phyloP scores from a whole-genome alignment of 37 sponge, comb jelly and placozoan genomes.

The Hormiphora californensis region DNA sequence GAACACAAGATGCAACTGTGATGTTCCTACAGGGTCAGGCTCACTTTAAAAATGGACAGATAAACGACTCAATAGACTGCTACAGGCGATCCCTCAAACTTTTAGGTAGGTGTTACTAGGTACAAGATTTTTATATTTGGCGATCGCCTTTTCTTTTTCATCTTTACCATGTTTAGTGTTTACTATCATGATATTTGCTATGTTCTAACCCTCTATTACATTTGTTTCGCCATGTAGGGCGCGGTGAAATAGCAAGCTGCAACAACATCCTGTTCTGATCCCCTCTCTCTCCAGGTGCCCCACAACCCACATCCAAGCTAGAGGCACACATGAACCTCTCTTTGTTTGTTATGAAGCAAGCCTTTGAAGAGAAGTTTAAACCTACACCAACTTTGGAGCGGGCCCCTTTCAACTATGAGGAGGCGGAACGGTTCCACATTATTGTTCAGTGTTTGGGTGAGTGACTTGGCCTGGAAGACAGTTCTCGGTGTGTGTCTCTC shows the following conservation, averaged over 20 bases:
- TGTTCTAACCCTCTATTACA: too few species aligned
- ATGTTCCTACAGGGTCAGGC: slow-evolving; percentile 27
- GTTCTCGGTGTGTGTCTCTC: too few species aligned
- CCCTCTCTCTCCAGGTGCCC: too few species aligned
- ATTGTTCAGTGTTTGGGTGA: slow-evolving; percentile 48
- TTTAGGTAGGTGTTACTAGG: neutral
- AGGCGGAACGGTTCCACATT: slow-evolving; percentile 22
- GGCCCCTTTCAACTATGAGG: slow-evolving; percentile 44
- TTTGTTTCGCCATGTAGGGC: too few species aligned
- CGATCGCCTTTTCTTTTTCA: too few species aligned
- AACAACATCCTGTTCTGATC: too few species aligned
- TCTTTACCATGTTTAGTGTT: too few species aligned
- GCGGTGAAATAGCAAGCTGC: too few species aligned
- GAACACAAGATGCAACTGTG: slow-evolving; percentile 40
- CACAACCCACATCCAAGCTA: slow-evolving; percentile 24
- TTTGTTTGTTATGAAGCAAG: slow-evolving; percentile 35
- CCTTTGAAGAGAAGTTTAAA: neutral
- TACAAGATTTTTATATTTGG: too few species aligned
- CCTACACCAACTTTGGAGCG: too few species aligned
- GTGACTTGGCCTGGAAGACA: too few species aligned
- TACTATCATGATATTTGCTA: too few species aligned
- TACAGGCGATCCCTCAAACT: slow-evolving; percentile 28
- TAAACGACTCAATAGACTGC: slow-evolving; percentile 39
- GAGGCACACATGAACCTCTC: slow-evolving; percentile 40
- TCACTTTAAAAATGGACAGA: slow-evolving; percentile 51